Conservation (phyloP, 2,797 vertebrate species). For the Rhinichthys osculus region DNA sequence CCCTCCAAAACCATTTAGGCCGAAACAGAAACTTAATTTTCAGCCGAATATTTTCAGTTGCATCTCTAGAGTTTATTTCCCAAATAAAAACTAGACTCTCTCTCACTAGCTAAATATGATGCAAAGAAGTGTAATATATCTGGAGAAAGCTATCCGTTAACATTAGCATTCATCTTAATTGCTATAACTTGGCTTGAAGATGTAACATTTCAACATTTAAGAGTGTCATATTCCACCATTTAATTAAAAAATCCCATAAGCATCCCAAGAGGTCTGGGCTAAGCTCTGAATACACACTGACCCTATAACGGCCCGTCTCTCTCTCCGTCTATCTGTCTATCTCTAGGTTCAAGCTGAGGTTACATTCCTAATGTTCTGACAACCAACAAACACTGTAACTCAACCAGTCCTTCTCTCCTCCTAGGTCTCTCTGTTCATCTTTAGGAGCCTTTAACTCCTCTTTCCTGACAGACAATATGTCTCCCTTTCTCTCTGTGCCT, state of each 20-base stretch:
- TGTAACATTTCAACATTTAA: background rate
- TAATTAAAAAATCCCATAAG: constrained; percentile 56
- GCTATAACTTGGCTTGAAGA: background rate
- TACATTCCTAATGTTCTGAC: constrained; percentile 44
- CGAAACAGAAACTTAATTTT: background rate
- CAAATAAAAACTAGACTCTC: background rate
- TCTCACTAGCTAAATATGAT: background rate
- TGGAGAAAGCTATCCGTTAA: background rate
- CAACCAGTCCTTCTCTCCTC: constrained; percentile 28
- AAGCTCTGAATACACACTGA: constrained; percentile 21
- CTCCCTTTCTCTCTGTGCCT: constrained; percentile 30
- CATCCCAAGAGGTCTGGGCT: constrained; percentile 63
- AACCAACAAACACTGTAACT: constrained; percentile 48
- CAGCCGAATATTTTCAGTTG: background rate
- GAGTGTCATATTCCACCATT: background rate
- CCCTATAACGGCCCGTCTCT: background rate
- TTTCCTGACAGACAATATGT: constrained; percentile 38
- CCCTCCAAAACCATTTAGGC: background rate
- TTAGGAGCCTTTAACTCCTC: constrained; percentile 38
- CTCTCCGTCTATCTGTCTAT: constrained; percentile 26
- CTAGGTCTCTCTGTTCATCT: constrained; percentile 32
- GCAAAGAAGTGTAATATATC: background rate
- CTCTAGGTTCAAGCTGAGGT: constrained; percentile 36
- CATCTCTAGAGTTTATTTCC: background rate
- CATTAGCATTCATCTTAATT: background rate